Evolutionary conservation across 2,888 invertebrate genomes (phyloP).

Genomic region (Acleris literana): DNA sequence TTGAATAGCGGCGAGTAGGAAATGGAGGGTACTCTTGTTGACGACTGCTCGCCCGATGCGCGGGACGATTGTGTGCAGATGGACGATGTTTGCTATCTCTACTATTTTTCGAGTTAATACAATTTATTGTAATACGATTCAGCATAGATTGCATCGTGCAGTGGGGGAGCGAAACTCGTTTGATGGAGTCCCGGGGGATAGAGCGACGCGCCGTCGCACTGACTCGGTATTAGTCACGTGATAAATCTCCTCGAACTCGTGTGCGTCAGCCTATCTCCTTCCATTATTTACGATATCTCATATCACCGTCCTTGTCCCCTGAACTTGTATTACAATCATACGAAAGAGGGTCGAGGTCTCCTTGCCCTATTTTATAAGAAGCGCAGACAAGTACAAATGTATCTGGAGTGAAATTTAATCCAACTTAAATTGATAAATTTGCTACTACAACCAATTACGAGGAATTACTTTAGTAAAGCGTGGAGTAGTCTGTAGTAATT

Average conservation of each 20-base stretch:
- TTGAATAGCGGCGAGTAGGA: conserved; percentile 61
- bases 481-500: neutral
- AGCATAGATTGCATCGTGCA: conserved; percentile 82
- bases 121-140: conserved; percentile 84
- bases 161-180: conserved; percentile 82
- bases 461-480: neutral
- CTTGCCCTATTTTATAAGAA: conserved; percentile 65
- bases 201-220: conserved; percentile 71
- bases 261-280: conserved; percentile 65
- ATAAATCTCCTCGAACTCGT: conserved; percentile 76
- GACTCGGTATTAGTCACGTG: conserved; percentile 81
- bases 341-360: conserved; percentile 61
- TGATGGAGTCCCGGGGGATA: conserved; percentile 79
- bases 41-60: conserved; percentile 50
- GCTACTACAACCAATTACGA: too few species aligned
- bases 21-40: conserved; percentile 63
- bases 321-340: conserved; percentile 67
- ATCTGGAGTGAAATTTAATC: conserved; percentile 23
- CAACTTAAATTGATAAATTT: conserved; percentile 16
- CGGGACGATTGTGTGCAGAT: conserved; percentile 79
- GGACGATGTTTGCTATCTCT: conserved; percentile 82
- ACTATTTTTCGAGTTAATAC: conserved; percentile 83
- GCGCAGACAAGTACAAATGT: conserved; percentile 59
- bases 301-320: conserved; percentile 64
- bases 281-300: conserved; percentile 58